phyloP scores from a whole-genome alignment of 64 coral and sea anemone genomes.

The Dendrophyllia cribrosa region DNA sequence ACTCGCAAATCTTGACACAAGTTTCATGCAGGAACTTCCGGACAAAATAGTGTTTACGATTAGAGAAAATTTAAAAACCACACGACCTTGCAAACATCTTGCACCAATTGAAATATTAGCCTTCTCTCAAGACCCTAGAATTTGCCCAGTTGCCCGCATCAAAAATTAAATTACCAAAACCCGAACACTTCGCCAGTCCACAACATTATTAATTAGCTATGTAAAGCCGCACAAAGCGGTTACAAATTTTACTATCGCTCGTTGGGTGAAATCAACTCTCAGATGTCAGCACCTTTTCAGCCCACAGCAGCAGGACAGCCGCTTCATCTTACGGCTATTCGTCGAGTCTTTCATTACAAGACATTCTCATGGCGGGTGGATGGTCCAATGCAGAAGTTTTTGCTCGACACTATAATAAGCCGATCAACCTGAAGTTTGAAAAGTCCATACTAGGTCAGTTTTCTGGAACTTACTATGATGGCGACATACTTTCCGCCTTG shows the following conservation, averaged over 20 bases:
- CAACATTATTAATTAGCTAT: neutral
- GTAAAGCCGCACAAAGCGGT: neutral
- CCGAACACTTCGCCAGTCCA: neutral
- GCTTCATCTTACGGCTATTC: neutral
- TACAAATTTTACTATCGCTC: neutral
- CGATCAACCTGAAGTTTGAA: neutral
- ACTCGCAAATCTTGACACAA: neutral
- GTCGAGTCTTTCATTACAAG: neutral
- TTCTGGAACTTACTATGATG: no score
- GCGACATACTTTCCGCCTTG: no score
- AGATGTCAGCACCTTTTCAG: neutral
- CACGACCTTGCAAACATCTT: neutral
- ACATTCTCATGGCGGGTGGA: constrained; percentile 1
- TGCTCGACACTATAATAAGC: constrained; percentile 7
- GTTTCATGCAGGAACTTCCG: constrained; percentile 4
- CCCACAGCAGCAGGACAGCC: neutral
- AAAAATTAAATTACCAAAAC: neutral
- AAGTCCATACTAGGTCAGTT: no score
- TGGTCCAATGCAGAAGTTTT: constrained; percentile 5
- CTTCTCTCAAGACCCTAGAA: neutral
- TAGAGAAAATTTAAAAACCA: constrained; percentile 15
- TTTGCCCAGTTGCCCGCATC: constrained; percentile 24
- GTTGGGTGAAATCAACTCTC: neutral
- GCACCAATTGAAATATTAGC: constrained; percentile 26
- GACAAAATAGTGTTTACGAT: constrained; percentile 11